These are phyloP conservation scores for Pseudonaja textilis DNA, from an alignment of 2,113 vertebrate species.

Conservation along the genomic window DNA sequence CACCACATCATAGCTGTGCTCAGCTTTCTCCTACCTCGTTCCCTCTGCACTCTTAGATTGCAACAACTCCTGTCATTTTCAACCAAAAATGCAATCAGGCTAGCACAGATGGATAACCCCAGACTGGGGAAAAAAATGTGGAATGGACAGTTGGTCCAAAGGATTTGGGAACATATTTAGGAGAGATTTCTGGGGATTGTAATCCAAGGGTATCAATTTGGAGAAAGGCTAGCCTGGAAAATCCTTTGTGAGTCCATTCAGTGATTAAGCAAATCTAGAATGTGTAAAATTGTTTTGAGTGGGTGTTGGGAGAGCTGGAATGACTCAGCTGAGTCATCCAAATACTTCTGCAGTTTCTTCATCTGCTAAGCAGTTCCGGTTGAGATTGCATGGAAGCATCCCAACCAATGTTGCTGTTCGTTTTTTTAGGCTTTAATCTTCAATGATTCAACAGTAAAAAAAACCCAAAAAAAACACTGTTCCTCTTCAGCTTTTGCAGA, in stretches of 20 bases:
- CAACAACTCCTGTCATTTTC: not conserved
- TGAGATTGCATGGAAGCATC: not conserved
- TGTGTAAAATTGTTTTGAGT: not conserved
- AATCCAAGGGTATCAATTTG: not conserved
- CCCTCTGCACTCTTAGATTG: not conserved
- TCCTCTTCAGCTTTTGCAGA: constrained; percentile 4
- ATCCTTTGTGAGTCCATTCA: not conserved
- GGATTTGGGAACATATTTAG: not conserved
- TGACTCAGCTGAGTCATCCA: not conserved
- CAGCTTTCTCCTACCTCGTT: not conserved
- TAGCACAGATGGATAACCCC: not conserved
- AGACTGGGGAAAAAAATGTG: not conserved
- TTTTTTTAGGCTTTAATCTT: not conserved
- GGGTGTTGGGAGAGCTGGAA: not conserved
- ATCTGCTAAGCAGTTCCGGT: constrained; percentile 14
- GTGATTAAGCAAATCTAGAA: not conserved
- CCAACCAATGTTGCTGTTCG: not conserved
- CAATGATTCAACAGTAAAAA: constrained; percentile 14
- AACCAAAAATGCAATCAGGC: not conserved
- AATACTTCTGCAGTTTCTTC: not conserved
- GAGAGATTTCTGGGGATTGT: not conserved
- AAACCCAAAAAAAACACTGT: constrained; percentile 5
- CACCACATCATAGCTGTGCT: not conserved
- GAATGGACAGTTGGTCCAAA: not conserved
- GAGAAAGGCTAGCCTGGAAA: not conserved